Percentiles rank a stretch among this genome's conserved stretches.
phyloP scores from a whole-genome alignment of 2,888 invertebrate species.

The Cerastis leucographa region DNA sequence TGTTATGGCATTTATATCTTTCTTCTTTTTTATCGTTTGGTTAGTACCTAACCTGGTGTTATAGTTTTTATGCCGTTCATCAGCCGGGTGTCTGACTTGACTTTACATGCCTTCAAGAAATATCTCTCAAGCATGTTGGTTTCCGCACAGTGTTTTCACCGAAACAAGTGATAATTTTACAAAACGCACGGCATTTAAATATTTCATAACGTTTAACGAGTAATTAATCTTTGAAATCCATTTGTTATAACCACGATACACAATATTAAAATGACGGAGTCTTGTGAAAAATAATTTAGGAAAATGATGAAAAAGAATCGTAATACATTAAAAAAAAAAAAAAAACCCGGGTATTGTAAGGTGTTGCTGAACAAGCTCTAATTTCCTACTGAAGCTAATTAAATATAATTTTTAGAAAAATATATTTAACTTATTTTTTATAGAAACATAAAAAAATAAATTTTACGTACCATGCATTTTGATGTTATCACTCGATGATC shows the following conservation, averaged over 20 bases:
- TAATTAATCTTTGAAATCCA: background rate
- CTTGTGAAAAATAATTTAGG: background rate
- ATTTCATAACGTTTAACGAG: background rate
- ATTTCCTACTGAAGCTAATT: background rate
- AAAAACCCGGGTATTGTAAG: background rate
- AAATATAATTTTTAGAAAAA: background rate
- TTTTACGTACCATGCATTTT: slow-evolving; percentile 3
- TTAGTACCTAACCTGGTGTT: too few species aligned
- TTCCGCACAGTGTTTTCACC: too few species aligned
- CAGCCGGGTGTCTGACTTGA: too few species aligned
- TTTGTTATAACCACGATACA: background rate
- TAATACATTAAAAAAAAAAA: too few species aligned
- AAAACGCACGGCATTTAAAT: background rate
- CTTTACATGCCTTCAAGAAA: too few species aligned
- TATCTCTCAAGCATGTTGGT: too few species aligned
- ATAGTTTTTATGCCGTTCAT: too few species aligned
- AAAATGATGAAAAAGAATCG: too few species aligned
- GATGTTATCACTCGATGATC: background rate
- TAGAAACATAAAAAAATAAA: too few species aligned
- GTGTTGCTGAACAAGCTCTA: background rate
- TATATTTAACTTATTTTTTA: background rate
- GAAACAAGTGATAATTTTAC: too few species aligned
- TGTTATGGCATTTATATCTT: background rate
- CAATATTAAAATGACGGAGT: background rate
- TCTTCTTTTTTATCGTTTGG: too few species aligned